These are phyloP conservation scores for Cygnus atratus DNA, from an alignment of 2,113 vertebrate species.

Conservation along the genomic window DNA sequence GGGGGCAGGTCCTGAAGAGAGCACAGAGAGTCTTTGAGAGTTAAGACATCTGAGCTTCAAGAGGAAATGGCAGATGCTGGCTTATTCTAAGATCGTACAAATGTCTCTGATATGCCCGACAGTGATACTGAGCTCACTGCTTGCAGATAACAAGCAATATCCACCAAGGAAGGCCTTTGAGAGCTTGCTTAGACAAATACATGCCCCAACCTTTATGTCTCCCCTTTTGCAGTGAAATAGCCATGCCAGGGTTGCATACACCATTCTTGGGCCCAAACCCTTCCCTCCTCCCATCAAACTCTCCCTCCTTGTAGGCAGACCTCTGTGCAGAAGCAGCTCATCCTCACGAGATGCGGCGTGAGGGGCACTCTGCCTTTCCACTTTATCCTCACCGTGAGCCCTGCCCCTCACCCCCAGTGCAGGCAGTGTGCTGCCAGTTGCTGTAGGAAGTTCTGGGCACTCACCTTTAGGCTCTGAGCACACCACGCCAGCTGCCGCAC, in stretches of 20 bases:
- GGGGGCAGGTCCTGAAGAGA: neutral
- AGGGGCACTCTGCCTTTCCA: neutral
- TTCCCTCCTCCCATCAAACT: no score
- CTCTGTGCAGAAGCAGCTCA: no score
- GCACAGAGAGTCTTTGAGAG: neutral
- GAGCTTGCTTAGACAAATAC: neutral
- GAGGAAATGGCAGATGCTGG: neutral
- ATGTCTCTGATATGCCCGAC: no score
- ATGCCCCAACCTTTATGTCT: neutral
- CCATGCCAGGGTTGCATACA: neutral
- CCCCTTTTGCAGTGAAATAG: neutral
- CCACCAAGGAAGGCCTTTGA: no score
- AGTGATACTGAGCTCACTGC: neutral
- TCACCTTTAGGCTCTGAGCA: neutral
- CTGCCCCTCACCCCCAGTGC: neutral
- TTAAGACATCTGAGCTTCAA: neutral
- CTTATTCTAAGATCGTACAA: neutral
- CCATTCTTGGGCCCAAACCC: neutral
- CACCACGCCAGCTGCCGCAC: neutral
- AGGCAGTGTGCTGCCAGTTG: neutral
- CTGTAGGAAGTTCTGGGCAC: rapidly evolving
- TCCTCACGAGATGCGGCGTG: neutral
- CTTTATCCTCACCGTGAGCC: neutral
- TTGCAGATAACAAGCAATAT: neutral
- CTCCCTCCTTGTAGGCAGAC: no score